Evolutionary conservation across 2,113 vertebrate species (phyloP).

Genomic region (Cichladusa arquata): DNA sequence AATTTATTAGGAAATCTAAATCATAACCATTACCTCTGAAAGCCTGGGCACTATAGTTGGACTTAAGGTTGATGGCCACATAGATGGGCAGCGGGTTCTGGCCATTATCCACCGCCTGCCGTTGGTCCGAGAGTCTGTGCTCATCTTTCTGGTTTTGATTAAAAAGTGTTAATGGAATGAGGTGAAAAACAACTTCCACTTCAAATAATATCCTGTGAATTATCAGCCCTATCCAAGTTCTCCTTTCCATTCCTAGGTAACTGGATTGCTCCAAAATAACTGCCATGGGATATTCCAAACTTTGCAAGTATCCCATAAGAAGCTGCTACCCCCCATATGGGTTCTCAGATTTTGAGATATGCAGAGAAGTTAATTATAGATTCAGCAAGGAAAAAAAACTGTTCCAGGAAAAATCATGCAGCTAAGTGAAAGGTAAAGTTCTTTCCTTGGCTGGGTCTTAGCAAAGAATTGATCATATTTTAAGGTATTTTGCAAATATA

Average conservation of each 20-base stretch:
- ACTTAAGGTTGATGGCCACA: conserved; percentile 84
- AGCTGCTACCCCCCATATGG: not conserved
- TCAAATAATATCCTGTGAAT: not conserved
- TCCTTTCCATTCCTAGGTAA: not conserved
- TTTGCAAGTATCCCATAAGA: not conserved
- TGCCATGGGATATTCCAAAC: not conserved
- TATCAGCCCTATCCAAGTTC: not conserved
- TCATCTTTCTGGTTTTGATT: conserved; percentile 69
- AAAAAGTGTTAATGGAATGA: not conserved
- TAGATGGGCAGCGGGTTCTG: conserved; percentile 87
- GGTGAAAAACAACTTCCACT: not conserved
- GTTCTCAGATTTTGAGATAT: not conserved
- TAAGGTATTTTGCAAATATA: not conserved
- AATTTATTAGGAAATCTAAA: not conserved
- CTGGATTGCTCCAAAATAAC: not conserved
- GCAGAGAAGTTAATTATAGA: not conserved
- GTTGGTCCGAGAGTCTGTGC: conserved; percentile 78
- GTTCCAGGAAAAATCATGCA: not conserved
- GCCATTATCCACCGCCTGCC: conserved; percentile 72
- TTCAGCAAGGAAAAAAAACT: not conserved
- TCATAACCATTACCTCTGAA: conserved; percentile 73
- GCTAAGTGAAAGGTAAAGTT: not conserved
- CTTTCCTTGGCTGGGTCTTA: not conserved
- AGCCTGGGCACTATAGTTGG: conserved; percentile 72
- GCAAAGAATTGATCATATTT: not conserved